Conservation (phyloP, 2,797 vertebrate species). For the Yasuhikotakia modesta region DNA sequence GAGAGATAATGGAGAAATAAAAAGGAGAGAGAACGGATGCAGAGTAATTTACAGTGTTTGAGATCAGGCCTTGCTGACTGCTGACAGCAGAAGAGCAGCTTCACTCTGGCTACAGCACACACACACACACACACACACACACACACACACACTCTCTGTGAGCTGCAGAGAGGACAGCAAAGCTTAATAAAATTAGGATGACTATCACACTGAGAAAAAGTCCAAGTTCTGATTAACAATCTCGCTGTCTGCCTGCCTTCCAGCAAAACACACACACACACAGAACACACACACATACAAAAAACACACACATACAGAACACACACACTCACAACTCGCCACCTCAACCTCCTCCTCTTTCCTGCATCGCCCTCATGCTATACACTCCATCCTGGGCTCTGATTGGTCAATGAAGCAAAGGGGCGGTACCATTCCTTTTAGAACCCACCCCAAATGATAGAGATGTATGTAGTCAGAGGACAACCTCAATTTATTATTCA, state of each 20-base stretch:
- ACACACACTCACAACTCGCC: constrained; percentile 41
- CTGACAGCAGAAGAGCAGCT: constrained; percentile 47
- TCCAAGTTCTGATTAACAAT: constrained; percentile 59
- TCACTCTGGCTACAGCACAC: constrained; percentile 41
- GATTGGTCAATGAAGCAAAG: constrained; percentile 63
- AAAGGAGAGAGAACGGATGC: constrained; percentile 36
- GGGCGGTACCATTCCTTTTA: constrained; percentile 26
- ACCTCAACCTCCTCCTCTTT: constrained; percentile 56
- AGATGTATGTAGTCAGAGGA: constrained; percentile 12
- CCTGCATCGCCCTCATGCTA: constrained; percentile 64
- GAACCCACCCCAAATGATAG: not conserved
- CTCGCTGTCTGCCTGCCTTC: constrained; percentile 47
- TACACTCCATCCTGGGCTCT: constrained; percentile 63
- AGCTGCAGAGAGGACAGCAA: constrained; percentile 40
- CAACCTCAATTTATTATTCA: constrained; percentile 42
- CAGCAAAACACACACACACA: constrained; percentile 33
- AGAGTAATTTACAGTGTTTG: constrained; percentile 39
- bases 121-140: constrained; percentile 20
- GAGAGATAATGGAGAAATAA: constrained; percentile 37
- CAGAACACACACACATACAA: too few relatives aligned
- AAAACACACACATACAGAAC: not conserved
- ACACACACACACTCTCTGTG: constrained; percentile 22
- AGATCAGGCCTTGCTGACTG: constrained; percentile 36
- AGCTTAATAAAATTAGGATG: constrained; percentile 80
- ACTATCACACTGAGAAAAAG: constrained; percentile 74